Evolutionary conservation across 2,113 vertebrate species (phyloP), one percentile per base, ranked within the genome.

Genomic region (Ophiodon elongatus): DNA sequence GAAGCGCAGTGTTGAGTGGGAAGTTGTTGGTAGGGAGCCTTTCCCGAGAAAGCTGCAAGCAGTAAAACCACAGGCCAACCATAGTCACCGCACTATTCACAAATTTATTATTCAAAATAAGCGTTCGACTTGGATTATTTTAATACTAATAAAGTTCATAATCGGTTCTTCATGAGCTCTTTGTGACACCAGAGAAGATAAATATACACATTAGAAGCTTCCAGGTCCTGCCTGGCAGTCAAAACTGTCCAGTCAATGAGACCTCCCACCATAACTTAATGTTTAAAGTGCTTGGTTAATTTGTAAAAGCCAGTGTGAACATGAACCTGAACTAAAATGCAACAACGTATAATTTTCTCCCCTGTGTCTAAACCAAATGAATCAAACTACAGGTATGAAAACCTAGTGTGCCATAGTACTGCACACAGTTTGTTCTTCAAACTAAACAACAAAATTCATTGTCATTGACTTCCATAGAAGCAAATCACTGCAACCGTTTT

Each of bases 161-260:
- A 45, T 67, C 25, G 19, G 1, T 43, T 67, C 15, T 67, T 27
- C 45, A 19, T 27, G 8, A 41, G 11, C 37, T 25, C 35, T 25
- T 35, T 63, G 31, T 35, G 31, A 62, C 7, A 23, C 31, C 17
- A 62, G 31, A 35, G 14, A 77, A 73, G n/a, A 75, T 50, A 62
- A n/a, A 72, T 62, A 43, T 31, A 43, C 33, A 54, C 50, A 43
- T 70, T 23, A 68, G 54, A 73, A 50, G 41, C n/a, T 73, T 33
- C 60, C 6, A 54, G 47, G 35, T 27, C 21, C 37, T 56, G 76
- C 52, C 8, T 43, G 33, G 33, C 15, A 79, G 23, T 66, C 31
- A 15, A 21, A 21, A 66, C 10, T 66, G 33, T 41, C 74, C n/a
- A 27, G 23, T 27, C 33, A 31, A 23, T 35, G 6, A 45, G 23